Evolutionary conservation across 2,888 invertebrate genomes (phyloP).

Genomic region (Orchesellides sinensis): DNA sequence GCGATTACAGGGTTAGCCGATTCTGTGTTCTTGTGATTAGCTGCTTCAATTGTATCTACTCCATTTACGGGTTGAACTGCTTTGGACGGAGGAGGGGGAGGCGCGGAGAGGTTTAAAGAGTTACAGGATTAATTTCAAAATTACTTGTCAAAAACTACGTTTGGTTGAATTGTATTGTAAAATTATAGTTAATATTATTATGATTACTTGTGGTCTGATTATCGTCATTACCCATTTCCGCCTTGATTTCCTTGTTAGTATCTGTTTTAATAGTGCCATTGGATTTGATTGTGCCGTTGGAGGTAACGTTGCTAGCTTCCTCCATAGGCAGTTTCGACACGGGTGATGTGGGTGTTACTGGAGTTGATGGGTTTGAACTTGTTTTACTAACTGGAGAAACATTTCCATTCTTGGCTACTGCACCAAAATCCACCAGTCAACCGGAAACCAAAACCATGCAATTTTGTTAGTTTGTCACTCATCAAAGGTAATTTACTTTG

Average conservation of each 20-base stretch:
- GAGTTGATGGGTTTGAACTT: conserved; percentile 57
- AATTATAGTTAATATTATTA: conserved; percentile 19
- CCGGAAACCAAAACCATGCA: conserved; percentile 62
- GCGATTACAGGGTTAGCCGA: conserved; percentile 57
- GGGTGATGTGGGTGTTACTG: conserved; percentile 61
- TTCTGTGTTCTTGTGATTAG: conserved; percentile 49
- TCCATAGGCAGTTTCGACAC: conserved; percentile 54
- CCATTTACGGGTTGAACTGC: conserved; percentile 54
- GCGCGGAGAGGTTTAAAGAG: conserved; percentile 13
- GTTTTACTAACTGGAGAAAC: conserved; percentile 57
- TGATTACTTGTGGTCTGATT: conserved; percentile 13
- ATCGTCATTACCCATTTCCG: conserved; percentile 53
- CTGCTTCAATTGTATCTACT: conserved; percentile 51
- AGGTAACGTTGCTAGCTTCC: conserved; percentile 43
- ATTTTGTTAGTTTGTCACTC: conserved; percentile 41
- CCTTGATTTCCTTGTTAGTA: conserved; percentile 58
- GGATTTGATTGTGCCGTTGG: conserved; percentile 43
- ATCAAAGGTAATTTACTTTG: no score
- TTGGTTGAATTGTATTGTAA: no score
- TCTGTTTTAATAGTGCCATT: conserved; percentile 61
- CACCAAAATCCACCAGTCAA: conserved; percentile 52
- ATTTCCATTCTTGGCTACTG: conserved; percentile 55
- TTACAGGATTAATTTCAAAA: conserved; percentile 39
- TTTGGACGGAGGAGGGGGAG: conserved; percentile 24
- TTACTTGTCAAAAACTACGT: conserved; percentile 24